Base-by-base conservation (phyloP, 2,797 vertebrate species). In the Coregonus sp. region DNA sequence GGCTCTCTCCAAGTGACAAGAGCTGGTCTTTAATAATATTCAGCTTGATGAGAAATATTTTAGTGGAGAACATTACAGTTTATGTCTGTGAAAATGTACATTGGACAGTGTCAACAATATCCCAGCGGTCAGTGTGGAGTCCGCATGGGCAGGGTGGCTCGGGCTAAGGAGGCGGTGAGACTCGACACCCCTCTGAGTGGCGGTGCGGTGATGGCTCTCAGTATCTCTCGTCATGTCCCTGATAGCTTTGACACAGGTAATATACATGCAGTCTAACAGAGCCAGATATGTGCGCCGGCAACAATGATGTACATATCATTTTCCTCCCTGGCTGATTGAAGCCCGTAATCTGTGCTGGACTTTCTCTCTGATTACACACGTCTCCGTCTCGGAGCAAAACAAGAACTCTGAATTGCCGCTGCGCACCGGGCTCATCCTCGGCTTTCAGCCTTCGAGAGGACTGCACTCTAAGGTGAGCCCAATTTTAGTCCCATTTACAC, bases 301-400 rank as follows among this genome's bases (percentile, higher is more conserved):
- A 92, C 92, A 91, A 92, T 94, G 93, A 95, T 95, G 93, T 94
- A 95, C 95, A 94, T 95, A 95, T 95, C 92, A 94, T 95, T 94
- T 94, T 93, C 93, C 90, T 90, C 86, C 81, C 89, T 93, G 94
- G 93, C 93, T 95, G 95, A 95, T 94, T 95, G 94, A 95, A 95
- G 93, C 94, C 95, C 95, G 93, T 92, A 94, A 93, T 95, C 93
- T 94, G 94, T 90, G 81, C 88, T 92, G 92, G 91, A 94, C 92
- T 94, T 95, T 95, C 93, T 93, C 85, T 92, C 91, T 93, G 95
- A 93, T 93, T 95, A 93, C 90, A 92, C 92, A 89, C 91, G 87
- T 94, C 94, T 93, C 85, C 90, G 87, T 94, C 94, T 93, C 84
- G 87, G 91, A 93, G 88, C 91, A 94, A 94, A 95, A 94, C 91